These are phyloP conservation scores for Crambe crambe DNA, from an alignment of 37 sponge, comb jelly and placozoan genomes.

Conservation along the genomic window DNA sequence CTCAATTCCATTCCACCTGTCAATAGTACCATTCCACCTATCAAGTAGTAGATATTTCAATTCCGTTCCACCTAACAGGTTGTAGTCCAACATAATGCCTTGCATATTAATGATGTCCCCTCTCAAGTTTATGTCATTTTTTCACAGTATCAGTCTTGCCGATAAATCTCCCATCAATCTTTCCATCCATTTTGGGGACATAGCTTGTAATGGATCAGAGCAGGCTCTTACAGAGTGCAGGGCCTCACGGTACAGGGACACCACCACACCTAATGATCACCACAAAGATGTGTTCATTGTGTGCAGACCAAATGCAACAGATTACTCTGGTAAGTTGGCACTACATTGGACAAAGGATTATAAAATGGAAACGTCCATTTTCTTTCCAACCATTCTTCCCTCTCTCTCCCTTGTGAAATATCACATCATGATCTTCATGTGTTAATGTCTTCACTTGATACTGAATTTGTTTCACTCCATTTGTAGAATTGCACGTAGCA, in stretches of 20 bases:
- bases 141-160: not conserved
- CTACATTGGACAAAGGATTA: too few species aligned
- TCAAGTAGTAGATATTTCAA: too few species aligned
- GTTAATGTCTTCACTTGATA: too few species aligned
- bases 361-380: too few species aligned
- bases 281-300: slow-evolving; percentile 33
- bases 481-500: slow-evolving; percentile 7
- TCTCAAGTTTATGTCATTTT: too few species aligned
- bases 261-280: not conserved
- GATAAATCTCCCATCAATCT: not conserved
- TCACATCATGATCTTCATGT: too few species aligned
- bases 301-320: slow-evolving; percentile 23
- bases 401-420: not conserved
- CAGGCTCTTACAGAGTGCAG: not conserved
- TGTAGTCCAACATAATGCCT: too few species aligned
- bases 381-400: not conserved
- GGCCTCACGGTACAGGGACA: not conserved
- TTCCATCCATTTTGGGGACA: slow-evolving; percentile 6
- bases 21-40: not conserved
- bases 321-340: slow-evolving; percentile 7
- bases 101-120: too few species aligned
- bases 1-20: not conserved
- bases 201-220: slow-evolving; percentile 21
- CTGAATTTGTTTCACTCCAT: too few species aligned
- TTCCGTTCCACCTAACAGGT: too few species aligned